Conservation (phyloP, 2,113 vertebrate genomes). For the Casuarius casuarius region DNA sequence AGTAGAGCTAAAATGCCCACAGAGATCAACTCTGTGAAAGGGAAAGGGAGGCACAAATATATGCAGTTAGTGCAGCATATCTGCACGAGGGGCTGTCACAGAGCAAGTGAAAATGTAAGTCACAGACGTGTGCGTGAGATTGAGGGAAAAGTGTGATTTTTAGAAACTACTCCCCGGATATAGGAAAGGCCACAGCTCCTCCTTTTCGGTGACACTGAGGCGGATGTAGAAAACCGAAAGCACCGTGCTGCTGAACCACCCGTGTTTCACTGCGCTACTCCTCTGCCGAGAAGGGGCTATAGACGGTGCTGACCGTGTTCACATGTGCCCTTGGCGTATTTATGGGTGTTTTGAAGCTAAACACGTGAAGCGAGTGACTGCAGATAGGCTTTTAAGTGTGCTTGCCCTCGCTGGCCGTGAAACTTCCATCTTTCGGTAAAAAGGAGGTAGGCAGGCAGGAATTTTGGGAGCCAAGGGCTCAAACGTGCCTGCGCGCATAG, state of each 20-base stretch:
- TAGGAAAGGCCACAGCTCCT: background rate
- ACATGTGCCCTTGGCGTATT: background rate
- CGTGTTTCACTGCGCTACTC: background rate
- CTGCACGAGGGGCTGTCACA: fast-evolving
- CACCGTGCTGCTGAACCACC: background rate
- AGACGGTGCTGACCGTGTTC: background rate
- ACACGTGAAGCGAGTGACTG: background rate
- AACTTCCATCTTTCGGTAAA: background rate
- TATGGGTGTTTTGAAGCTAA: background rate
- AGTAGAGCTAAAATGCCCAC: background rate
- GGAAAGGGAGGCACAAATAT: background rate
- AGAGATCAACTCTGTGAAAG: background rate
- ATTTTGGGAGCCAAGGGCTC: background rate
- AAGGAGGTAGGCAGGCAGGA: background rate
- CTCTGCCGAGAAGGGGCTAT: background rate
- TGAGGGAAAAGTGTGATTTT: background rate
- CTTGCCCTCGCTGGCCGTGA: fast-evolving
- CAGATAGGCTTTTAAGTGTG: background rate
- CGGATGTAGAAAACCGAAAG: background rate
- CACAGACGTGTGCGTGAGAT: fast-evolving
- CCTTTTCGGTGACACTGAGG: background rate
- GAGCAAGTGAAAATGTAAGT: background rate
- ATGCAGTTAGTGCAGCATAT: fast-evolving
- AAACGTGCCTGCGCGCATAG: fast-evolving
- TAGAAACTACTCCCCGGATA: background rate